Base-by-base conservation (phyloP, 2,797 vertebrate species). In the Bradypus variegatus region DNA sequence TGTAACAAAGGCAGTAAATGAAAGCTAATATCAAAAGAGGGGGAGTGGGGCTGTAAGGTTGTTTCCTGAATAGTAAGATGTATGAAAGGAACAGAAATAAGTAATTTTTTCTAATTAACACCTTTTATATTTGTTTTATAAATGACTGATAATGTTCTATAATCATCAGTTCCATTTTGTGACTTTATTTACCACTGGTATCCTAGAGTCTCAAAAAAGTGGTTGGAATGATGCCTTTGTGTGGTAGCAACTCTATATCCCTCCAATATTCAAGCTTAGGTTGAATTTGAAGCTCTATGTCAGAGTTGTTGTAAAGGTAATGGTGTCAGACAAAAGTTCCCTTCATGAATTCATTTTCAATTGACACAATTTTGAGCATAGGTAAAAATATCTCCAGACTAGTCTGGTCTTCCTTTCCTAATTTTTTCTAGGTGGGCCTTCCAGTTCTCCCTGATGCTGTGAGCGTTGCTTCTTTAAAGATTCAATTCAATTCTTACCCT, bases 61-160 rank as follows among this genome's bases (percentile, higher is more conserved):
- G 69, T 88, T 90, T 83, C n/a, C 67, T 92, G 45, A 36, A 48
- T 83, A 83, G 23, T 64, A n/a, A 88, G 93, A 65, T 96, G 90
- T 96, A 80, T n/a, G 48, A 95, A 94, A 96, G 82, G 93, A 97
- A 93, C 93, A 94, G 95, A 96, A 98, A 97, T 97, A 98, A 97
- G 96, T 95, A 82, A 93, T 92, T 97, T 45, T 98, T 98, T 97
- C 94, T 97, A 97, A 79, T 94, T 95, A 97, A 94, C 8, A 78
- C 41, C 25, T 94, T 89, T 62, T 94, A 19, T 58, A 0, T 91
- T 86, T 72, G 21, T 38, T 95, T 91, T 77, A 78, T 76, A 65
- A 50, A 33, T 92, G 79, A 13, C 16, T n/a, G 13, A n/a, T 50
- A 25, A 62, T 55, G 38, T 8, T 72, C n/a, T 82, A 1, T 36